A percentile compares a stretch with the other conserved stretches of the same genome.
Evolutionary conservation across 2,113 vertebrate genomes (phyloP).

Genomic region (Eulemur macaco): DNA sequence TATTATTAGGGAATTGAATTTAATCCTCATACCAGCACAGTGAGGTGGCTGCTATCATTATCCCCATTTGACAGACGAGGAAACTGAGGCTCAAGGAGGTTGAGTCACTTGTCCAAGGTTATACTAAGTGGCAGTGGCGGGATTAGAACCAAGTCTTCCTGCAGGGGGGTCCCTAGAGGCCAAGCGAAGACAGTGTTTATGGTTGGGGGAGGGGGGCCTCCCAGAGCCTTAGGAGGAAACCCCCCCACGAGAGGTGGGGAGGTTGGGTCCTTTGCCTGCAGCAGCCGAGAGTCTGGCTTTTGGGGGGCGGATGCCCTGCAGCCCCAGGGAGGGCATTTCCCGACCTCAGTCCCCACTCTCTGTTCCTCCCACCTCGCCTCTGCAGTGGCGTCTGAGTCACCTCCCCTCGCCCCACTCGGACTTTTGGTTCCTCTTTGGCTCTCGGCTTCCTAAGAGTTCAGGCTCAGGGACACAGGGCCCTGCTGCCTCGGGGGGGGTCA

Average conservation of each 20-base stretch:
- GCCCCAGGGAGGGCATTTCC: background rate
- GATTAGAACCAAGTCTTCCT: background rate
- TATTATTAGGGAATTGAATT: background rate
- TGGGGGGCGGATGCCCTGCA: background rate
- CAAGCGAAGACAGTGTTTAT: background rate
- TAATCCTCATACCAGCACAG: background rate
- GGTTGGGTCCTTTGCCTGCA: background rate
- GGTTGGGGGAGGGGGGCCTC: rapidly evolving
- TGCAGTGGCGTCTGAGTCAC: conserved; percentile 36
- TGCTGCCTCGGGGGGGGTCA: background rate
- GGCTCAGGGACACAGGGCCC: background rate
- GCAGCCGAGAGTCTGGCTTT: background rate
- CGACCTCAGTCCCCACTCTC: background rate
- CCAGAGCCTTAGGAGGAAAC: background rate
- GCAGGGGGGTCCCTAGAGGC: background rate
- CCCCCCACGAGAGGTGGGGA: background rate
- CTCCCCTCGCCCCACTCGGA: background rate
- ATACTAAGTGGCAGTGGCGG: background rate
- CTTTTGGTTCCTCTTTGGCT: conserved; percentile 33
- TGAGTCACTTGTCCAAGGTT: background rate
- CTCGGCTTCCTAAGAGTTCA: background rate
- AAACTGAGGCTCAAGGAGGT: background rate
- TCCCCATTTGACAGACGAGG: background rate
- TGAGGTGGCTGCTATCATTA: background rate
- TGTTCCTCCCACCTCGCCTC: conserved; percentile 26